phyloP scores from a whole-genome alignment of 2,113 vertebrate genomes.

The Laticauda laticaudata region DNA sequence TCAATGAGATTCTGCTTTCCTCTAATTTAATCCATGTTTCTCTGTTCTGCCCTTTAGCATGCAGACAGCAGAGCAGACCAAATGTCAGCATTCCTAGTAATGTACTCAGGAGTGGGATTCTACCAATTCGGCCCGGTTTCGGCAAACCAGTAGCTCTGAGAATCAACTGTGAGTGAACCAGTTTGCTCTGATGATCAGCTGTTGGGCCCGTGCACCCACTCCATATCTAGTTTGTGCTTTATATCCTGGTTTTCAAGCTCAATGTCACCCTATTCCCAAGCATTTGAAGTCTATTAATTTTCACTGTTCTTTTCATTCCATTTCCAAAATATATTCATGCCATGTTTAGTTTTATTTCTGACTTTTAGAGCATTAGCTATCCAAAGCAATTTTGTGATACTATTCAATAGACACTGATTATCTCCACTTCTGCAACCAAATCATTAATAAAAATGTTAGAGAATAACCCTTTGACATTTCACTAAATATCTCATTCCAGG shows the following conservation, averaged over 20 bases:
- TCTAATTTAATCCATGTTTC: neutral
- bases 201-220: too few species aligned
- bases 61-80: neutral
- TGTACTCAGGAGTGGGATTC: too few species aligned
- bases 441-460: neutral
- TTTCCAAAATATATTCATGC: neutral
- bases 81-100: too few species aligned
- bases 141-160: too few species aligned
- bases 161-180: too few species aligned
- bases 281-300: neutral
- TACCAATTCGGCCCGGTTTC: too few species aligned
- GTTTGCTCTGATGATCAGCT: too few species aligned
- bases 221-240: too few species aligned
- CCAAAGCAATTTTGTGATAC: neutral
- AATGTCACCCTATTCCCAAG: neutral
- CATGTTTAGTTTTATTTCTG: neutral
- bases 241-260: too few species aligned
- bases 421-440: neutral
- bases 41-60: neutral
- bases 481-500: neutral
- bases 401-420: neutral
- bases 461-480: neutral
- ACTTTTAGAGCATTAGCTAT: neutral
- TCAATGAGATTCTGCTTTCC: neutral
- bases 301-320: neutral